Evolutionary conservation across 2,888 invertebrate genomes (phyloP).

Genomic region (Leptodirus hochenwartii): DNA sequence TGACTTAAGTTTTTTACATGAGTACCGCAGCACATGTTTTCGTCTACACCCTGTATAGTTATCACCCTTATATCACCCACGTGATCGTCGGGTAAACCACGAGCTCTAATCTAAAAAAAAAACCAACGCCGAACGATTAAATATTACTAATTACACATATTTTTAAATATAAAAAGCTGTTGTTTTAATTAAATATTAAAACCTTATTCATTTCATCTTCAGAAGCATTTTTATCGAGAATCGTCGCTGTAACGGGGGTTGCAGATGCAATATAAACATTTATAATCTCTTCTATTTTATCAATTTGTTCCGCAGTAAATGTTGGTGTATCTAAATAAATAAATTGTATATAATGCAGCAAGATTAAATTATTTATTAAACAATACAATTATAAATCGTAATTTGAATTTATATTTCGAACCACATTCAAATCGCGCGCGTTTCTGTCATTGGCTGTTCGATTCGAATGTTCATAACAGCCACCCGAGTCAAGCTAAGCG

Average conservation of each 20-base stretch:
- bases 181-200: neutral
- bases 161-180: slow-evolving; percentile 4
- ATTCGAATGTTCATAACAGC: no score
- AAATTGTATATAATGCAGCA: no score
- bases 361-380: no score
- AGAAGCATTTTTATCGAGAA: slow-evolving; percentile 39
- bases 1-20: slow-evolving; percentile 61
- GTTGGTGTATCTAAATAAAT: slow-evolving; percentile 29
- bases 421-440: no score
- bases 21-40: slow-evolving; percentile 78
- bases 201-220: slow-evolving; percentile 23
- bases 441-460: no score
- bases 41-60: slow-evolving; percentile 55
- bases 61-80: slow-evolving; percentile 59
- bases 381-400: no score
- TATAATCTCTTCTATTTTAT: slow-evolving; percentile 37
- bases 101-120: slow-evolving; percentile 10
- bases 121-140: slow-evolving; percentile 1
- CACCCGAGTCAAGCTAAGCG: no score
- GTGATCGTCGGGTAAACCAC: slow-evolving; percentile 66
- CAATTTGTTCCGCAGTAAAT: slow-evolving; percentile 33
- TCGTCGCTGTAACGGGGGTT: slow-evolving; percentile 41
- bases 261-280: slow-evolving; percentile 50
- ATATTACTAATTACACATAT: slow-evolving; percentile 3
- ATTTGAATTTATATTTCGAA: no score